These are phyloP conservation scores for Galleria mellonella DNA, from an alignment of 1,140 invertebrate species.

Conservation along the genomic window DNA sequence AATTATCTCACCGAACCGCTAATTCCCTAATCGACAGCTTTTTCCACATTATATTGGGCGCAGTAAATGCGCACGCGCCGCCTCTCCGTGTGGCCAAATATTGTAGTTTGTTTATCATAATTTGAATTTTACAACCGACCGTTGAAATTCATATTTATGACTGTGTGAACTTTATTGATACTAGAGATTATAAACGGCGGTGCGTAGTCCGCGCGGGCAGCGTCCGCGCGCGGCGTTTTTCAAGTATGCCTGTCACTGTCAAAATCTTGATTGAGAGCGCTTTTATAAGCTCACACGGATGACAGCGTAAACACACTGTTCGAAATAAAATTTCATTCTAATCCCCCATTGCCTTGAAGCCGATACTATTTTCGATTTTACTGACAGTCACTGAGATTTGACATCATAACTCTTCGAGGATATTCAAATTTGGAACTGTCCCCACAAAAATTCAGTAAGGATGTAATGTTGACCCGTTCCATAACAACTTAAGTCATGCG, in stretches of 20 bases:
- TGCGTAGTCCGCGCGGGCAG: constrained; percentile 20
- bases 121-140: constrained; percentile 53
- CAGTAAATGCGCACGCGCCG: constrained; percentile 17
- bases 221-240: background rate
- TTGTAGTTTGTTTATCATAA: constrained; percentile 44
- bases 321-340: constrained; percentile 19
- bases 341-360: constrained; percentile 19
- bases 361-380: constrained; percentile 39
- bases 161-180: constrained; percentile 38
- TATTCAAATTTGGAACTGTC: constrained; percentile 52
- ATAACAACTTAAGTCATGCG: constrained; percentile 19
- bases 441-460: constrained; percentile 10
- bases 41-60: constrained; percentile 29
- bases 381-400: constrained; percentile 54
- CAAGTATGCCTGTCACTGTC: constrained; percentile 26
- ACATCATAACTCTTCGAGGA: constrained; percentile 63
- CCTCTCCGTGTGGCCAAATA: constrained; percentile 12
- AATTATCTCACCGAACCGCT: constrained; percentile 59
- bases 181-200: constrained; percentile 22
- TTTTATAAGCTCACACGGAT: constrained; percentile 25
- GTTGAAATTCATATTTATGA: constrained; percentile 57
- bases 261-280: constrained; percentile 34
- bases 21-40: constrained; percentile 65
- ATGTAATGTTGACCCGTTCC: constrained; percentile 8
- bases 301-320: constrained; percentile 27